Base-by-base conservation (phyloP, 2,113 vertebrate genomes). In the Tachycineta bicolor region DNA sequence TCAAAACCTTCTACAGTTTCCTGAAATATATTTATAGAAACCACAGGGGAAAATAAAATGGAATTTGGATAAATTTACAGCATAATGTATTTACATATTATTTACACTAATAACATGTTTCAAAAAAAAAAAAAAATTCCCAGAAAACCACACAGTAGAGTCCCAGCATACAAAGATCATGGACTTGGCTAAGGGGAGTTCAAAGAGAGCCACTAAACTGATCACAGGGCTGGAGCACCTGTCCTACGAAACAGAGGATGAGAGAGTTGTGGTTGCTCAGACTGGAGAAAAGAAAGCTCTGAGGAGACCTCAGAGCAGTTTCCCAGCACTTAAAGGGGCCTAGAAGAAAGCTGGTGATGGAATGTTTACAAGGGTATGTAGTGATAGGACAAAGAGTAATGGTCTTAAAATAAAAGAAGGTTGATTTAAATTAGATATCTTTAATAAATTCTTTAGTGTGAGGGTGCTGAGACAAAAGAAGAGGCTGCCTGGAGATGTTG, bases 401-500 rank as follows among this genome's bases (percentile, higher is more conserved):
- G 31, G 50, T 31, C 29, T 56, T 43, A 56, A 71, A 64, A 11
- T 25, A 70, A 64, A 70, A n/a, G 7, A 33, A 24, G 4, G 14
- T 56, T 34, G n/a, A 64, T 47, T 63, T 25, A 65, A 47, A 37
- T 50, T 26, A 31, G 14, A 19, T 31, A 37, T 58, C 25, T 58
- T 63, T 14, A 58, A 43, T 14, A 65, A 43, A 73, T 22, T 58
- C 6, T 58, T 64, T 37, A 15, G 10, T n/a, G 17, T n/a, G 60
- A 44, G 33, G 10, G 10, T 20, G 37, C 19, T 59, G 68, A 74
- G 19, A 37, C 18, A 52, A 23, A 52, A 20, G 14, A 41, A 31
- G 13, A 17, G 44, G 10, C n/a, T 59, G 23, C 44, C 19, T 19
- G 37, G 50, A 65, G 59, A 50, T 0, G 0, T 2, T 58, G 31